Conservation (phyloP, 2,888 invertebrate species). For the Augochlorella aurata region DNA sequence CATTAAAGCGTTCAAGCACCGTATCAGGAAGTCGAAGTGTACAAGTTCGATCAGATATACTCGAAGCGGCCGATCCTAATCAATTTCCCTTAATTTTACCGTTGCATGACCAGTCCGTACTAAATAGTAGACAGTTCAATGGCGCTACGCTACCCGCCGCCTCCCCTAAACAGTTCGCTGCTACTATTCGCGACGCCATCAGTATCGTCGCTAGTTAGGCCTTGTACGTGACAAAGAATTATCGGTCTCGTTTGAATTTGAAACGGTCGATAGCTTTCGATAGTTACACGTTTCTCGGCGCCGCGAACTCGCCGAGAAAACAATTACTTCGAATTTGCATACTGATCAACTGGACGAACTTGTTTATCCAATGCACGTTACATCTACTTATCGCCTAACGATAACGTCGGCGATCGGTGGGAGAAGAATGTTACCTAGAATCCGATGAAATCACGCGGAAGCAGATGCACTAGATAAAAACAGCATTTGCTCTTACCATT, state of each 20-base stretch:
- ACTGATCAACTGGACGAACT: conserved; percentile 4
- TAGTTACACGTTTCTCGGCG: neutral
- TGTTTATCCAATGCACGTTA: neutral
- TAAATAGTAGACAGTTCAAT: conserved; percentile 39
- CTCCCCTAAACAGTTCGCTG: neutral
- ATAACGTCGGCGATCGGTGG: neutral
- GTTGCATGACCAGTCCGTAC: conserved; percentile 69
- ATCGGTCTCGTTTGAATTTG: neutral
- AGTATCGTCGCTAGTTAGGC: conserved; percentile 14
- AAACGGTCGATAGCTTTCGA: conserved; percentile 9
- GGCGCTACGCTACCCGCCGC: conserved; percentile 31
- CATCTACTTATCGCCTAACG: neutral
- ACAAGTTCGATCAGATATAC: conserved; percentile 49
- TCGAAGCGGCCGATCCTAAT: conserved; percentile 73
- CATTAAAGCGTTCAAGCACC: conserved; percentile 11
- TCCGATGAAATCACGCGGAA: neutral
- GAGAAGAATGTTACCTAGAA: neutral
- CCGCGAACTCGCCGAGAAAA: neutral
- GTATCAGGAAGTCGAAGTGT: conserved; percentile 38
- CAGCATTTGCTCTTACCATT: neutral
- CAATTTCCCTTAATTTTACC: conserved; percentile 76
- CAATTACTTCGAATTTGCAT: conserved; percentile 26
- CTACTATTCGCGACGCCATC: conserved; percentile 19
- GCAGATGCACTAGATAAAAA: neutral
- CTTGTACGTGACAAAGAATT: conserved; percentile 9